A percentile compares a stretch with the other conserved stretches of the same genome.
These are phyloP conservation scores for Gymnorhina tibicen DNA, from an alignment of 2,113 vertebrate species.

Conservation along the genomic window DNA sequence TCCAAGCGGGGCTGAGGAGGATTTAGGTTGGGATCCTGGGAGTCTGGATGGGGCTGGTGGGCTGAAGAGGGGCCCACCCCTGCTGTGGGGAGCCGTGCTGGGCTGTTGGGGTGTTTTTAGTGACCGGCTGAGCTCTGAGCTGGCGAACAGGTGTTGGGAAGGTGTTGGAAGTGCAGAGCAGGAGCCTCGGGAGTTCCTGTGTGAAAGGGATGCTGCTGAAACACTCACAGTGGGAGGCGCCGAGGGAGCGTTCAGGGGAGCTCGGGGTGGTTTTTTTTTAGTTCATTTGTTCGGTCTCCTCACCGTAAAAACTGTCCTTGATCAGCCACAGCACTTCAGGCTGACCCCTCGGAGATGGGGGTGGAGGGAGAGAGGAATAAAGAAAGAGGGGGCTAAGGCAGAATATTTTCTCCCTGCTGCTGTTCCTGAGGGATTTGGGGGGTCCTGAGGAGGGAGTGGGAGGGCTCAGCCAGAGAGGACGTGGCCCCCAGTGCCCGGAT, in stretches of 20 bases:
- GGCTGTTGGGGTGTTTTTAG: fast-evolving
- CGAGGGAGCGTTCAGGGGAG: fast-evolving
- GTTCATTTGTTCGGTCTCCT: background rate
- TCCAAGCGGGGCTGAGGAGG: background rate
- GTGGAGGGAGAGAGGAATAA: background rate
- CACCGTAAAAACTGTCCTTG: background rate
- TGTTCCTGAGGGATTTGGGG: background rate
- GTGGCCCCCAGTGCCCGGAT: background rate
- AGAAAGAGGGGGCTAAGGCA: background rate
- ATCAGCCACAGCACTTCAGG: background rate
- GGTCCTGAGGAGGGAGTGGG: background rate
- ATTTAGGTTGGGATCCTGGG: background rate
- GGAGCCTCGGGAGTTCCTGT: background rate
- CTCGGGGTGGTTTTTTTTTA: background rate
- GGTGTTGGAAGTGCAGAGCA: background rate
- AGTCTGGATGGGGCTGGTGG: background rate
- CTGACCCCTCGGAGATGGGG: fast-evolving
- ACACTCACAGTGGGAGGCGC: background rate
- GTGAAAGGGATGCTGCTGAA: background rate
- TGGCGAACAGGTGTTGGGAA: background rate
- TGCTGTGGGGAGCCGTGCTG: fast-evolving
- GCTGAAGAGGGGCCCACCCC: fast-evolving
- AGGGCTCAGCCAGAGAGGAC: background rate
- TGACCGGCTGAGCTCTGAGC: background rate
- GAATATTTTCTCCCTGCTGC: background rate